Base-by-base conservation (phyloP, 1,140 invertebrate species). In the Gryllus bimaculatus region DNA sequence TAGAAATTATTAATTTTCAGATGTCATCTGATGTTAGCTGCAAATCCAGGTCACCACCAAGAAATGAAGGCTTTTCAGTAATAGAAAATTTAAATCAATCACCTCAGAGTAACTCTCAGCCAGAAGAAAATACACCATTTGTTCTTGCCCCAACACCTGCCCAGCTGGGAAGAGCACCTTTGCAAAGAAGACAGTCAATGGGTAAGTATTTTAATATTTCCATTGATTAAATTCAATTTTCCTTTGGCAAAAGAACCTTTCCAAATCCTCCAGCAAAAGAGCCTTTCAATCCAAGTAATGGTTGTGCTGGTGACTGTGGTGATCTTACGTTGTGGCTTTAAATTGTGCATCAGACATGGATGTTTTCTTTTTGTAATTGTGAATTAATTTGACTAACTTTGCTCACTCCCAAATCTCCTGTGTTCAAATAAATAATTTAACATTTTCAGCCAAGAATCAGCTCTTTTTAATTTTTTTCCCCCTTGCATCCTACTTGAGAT, bases 121-220 rank as follows among this genome's bases (percentile, higher is more conserved):
- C 54, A 21, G 84, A 86, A 79, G 86, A 86, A 82, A 87, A 86
- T 66, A 87, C 87, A 82, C 86, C 88, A 78, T 97, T 97, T 86
- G 92, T 96, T 80, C 86, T 98, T 75, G 95, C 95, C 18, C 96
- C 96, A 1, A 98, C 96, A 6, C 96, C 96, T 7, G 96, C 96
- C 8, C 96, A 97, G 85, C 88, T 97, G 80, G 95, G 96, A 75
- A 91, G 92, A 82, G 94, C 95, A 26, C 95, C 95, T 10, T 85
- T 96, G 73, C 95, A 96, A 87, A 91, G 94, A 86, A 88, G 93
- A 85, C 91, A 93, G 82, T 94, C 92, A 82, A 90, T 92, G 88
- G 92, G 92, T 93, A 85, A 84, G 82, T 83, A 80, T 48, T 15
- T 6, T 47, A 4, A 47, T 73, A 39, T 39, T 2, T 39, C 26